Evolutionary conservation across 1,140 invertebrate species (phyloP), one percentile per base, ranked within the genome.

Genomic region (Pararge aegeria): DNA sequence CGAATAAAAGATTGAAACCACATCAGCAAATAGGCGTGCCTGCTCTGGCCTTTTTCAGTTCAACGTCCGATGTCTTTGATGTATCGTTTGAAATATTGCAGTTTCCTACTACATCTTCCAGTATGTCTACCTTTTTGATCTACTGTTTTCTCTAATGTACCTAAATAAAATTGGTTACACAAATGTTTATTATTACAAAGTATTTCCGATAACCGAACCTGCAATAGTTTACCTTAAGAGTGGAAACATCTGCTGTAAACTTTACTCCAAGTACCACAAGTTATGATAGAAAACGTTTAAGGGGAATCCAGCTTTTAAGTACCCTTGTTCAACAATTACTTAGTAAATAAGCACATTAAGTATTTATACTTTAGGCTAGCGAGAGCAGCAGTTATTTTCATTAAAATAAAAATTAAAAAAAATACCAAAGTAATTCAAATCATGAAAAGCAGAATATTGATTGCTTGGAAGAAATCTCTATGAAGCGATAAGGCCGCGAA

Each of bases 61-160:
- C 70, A 83, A 72, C 71, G 75, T 64, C 66, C 71, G 54, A 55
- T 53, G 66, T 71, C 76, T 87, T 87, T 85, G 82, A 87, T 75
- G 76, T 80, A 61, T 60, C 66, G 62, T 62, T 59, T 83, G 76
- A 83, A 73, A 78, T 78, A 77, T 72, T 75, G 68, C 73, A 73
- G 66, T 72, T 73, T 70, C 73, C 65, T 68, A 69, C 66, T 66
- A 61, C 61, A 38, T 58, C 48, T 67, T 61, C 49, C 55, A 66
- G 24, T 62, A 55, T 57, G 67, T 64, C 66, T 78, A 56, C 40
- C 52, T 61, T 60, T 71, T 73, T 73, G 65, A 75, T 76, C 66
- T 66, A 70, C 29, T 63, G 54, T 66, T 73, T 70, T 64, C 55
- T 50, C 21, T 57, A n/a, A n/a, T n/a, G n/a, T 53, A 59, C 55